A percentile compares a stretch with the other conserved stretches of the same genome.
Evolutionary conservation across 2,797 vertebrate genomes (phyloP).

Genomic region (Pseudochromis fuscus): DNA sequence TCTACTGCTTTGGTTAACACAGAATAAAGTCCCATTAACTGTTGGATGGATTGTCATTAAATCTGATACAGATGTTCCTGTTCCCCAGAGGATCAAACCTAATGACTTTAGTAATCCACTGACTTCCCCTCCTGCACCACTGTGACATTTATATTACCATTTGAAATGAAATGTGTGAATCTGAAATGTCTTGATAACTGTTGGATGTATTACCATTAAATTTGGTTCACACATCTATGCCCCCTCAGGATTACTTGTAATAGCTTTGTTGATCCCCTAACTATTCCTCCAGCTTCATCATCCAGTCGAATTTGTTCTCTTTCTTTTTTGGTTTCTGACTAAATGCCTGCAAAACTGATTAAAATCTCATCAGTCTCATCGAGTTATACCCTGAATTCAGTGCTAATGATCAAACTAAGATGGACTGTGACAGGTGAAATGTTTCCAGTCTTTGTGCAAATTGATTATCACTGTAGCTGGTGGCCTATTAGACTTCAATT

Average conservation of each 20-base stretch:
- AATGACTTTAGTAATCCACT: neutral
- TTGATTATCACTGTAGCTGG: neutral
- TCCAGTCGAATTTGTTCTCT: constrained; percentile 3
- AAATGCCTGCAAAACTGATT: neutral
- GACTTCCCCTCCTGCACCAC: neutral
- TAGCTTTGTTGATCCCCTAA: neutral
- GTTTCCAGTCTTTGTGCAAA: neutral
- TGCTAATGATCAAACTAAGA: constrained; percentile 1
- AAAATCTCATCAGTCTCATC: neutral
- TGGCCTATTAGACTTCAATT: too few species aligned
- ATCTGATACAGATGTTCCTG: too few species aligned
- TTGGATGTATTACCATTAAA: neutral
- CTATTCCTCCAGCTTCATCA: neutral
- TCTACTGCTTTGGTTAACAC: too few species aligned
- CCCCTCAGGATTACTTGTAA: neutral
- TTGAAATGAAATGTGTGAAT: too few species aligned
- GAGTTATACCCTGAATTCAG: too few species aligned
- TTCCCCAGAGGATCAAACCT: too few species aligned
- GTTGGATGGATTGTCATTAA: too few species aligned
- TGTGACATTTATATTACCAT: neutral
- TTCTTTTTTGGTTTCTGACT: constrained; percentile 13
- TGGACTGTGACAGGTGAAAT: neutral
- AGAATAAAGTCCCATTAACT: too few species aligned
- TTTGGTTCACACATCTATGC: neutral
- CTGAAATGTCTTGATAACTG: neutral